Evolutionary conservation across 2,113 vertebrate species (phyloP), one percentile per base, ranked within the genome.

Genomic region (Athene cunicularia): DNA sequence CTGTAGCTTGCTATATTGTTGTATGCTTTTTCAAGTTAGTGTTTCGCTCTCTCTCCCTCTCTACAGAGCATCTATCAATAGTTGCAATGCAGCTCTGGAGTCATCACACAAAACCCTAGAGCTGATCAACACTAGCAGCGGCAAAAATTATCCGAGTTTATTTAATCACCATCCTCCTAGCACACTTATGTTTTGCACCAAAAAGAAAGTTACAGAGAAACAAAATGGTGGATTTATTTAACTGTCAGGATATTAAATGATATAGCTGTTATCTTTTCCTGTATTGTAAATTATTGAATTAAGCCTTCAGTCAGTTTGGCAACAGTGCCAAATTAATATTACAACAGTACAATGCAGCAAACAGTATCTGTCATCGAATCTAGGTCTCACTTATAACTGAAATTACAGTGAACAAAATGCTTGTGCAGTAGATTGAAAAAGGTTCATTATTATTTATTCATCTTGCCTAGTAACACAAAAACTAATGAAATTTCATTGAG

Each of bases 381-480:
- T 95, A 64, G 73, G 52, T 68, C 90, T 97, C 66, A 88, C 80
- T 91, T 35, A 80, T 59, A 96, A 39, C 93, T 59, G 75, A 94
- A 95, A 97, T 93, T 76, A 74, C 72, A 91, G 60, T 15, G 73
- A 97, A 95, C 55, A 91, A 95, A 91, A 88, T 88, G 50, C 26
- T 66, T 53, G 67, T 86, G 90, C 68, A 59, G 82, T 74, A 85
- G 72, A 23, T 87, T 95, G 91, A 73, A 83, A 92, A 97, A 85
- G 43, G 60, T 90, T 96, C 80, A 49, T 97, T 92, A 96, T 96
- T 97, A 95, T 96, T 97, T 96, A 95, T 97, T 97, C 84, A 32
- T 84, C 94, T 84, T 93, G 62, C 49, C 82, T 32, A 12, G 73
- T 28, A 93, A 83, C 92, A 96, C 53, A 60, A 75, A 79, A 71